Percentiles rank a stretch among this genome's conserved stretches.
Evolutionary conservation across 2,797 vertebrate species (phyloP).

Genomic region (Myoxocephalus aenaeus): DNA sequence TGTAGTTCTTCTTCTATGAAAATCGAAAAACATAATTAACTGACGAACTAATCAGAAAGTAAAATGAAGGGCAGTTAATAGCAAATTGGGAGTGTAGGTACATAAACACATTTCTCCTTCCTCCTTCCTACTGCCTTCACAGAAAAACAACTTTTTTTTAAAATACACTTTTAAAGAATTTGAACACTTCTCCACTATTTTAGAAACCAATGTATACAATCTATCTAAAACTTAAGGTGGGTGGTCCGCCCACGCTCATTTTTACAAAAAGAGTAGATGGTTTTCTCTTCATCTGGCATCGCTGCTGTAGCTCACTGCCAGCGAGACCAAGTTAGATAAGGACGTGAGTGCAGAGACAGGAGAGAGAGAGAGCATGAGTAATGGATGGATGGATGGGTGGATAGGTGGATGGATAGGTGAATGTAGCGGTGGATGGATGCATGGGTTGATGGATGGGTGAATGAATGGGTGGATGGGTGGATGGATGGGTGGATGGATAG

Average conservation of each 20-base stretch:
- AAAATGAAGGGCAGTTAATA: neutral
- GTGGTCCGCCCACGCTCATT: slow-evolving; percentile 66
- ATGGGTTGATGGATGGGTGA: neutral
- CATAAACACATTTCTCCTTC: neutral
- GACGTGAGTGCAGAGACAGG: slow-evolving; percentile 65
- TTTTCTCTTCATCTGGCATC: slow-evolving; percentile 68
- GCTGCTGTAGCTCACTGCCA: slow-evolving; percentile 50
- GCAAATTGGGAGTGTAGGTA: neutral
- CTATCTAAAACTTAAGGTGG: slow-evolving; percentile 70
- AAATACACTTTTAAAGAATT: slow-evolving; percentile 21
- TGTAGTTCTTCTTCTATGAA: neutral
- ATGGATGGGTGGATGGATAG: no score
- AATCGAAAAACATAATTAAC: neutral
- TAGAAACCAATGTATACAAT: slow-evolving; percentile 54
- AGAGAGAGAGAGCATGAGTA: slow-evolving; percentile 37
- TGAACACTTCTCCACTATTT: slow-evolving; percentile 46
- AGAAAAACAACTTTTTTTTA: slow-evolving; percentile 42
- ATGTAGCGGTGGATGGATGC: slow-evolving; percentile 21
- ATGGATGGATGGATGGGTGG: neutral
- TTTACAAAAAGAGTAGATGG: slow-evolving; percentile 64
- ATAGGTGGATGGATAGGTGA: slow-evolving; percentile 23
- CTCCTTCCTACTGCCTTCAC: slow-evolving; percentile 8
- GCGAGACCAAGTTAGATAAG: slow-evolving; percentile 69
- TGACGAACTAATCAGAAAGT: neutral
- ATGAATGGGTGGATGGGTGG: neutral